Evolutionary conservation across 1,140 invertebrate genomes (phyloP).

Genomic region (Bombus consobrinus): DNA sequence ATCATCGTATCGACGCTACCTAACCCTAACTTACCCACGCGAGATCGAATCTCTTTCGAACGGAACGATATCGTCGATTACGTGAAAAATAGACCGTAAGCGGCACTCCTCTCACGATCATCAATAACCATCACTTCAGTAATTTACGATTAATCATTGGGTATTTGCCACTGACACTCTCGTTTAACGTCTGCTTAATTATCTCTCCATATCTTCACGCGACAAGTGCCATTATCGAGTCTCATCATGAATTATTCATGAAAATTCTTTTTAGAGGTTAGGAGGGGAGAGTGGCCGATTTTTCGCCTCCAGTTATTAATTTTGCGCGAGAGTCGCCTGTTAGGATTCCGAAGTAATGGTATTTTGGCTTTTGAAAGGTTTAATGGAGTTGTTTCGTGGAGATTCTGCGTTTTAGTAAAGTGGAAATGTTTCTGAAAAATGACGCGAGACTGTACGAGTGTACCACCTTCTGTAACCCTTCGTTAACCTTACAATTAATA

Average conservation of each 20-base stretch:
- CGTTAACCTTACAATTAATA: not conserved
- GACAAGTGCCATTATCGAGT: not conserved
- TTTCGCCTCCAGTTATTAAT: not conserved
- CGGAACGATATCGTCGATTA: not conserved
- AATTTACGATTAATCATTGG: slow-evolving; percentile 48
- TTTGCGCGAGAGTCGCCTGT: not conserved
- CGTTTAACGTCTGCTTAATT: slow-evolving; percentile 46
- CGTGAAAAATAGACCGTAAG: not conserved
- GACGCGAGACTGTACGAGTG: not conserved
- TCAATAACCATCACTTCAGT: slow-evolving; percentile 34
- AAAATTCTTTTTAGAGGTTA: not conserved
- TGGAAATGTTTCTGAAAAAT: too few species aligned
- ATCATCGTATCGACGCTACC: not conserved
- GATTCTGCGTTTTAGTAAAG: not conserved
- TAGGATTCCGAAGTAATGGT: not conserved
- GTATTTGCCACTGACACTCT: not conserved
- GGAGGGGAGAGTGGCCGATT: not conserved
- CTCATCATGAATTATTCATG: slow-evolving; percentile 48
- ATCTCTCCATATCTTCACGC: slow-evolving; percentile 32
- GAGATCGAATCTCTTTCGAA: not conserved
- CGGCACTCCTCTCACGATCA: not conserved
- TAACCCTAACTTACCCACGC: not conserved
- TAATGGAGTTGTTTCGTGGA: not conserved
- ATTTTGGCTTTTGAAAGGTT: not conserved
- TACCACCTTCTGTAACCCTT: not conserved